phyloP scores from a whole-genome alignment of 2,797 vertebrate genomes.

The Macropus fuliginosus region DNA sequence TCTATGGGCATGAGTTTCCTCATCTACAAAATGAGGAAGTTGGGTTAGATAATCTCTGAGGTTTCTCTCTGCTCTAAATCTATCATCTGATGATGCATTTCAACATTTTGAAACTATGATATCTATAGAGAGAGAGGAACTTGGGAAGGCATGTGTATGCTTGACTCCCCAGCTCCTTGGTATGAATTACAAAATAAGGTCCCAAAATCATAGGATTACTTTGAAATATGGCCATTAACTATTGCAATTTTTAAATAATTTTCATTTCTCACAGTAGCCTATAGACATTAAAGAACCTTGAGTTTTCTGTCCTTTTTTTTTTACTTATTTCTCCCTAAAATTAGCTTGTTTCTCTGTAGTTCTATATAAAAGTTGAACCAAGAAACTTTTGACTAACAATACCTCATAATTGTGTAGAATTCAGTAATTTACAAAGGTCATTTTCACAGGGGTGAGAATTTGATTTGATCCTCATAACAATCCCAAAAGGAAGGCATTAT shows the following conservation, averaged over 20 bases:
- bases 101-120: not conserved
- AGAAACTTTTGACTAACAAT: not conserved
- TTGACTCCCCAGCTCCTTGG: not conserved
- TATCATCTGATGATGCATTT: not conserved
- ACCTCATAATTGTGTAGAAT: not conserved
- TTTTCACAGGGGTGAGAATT: not conserved
- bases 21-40: not conserved
- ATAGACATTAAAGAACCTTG: not conserved
- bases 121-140: not conserved
- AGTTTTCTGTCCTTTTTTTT: not conserved
- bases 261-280: not conserved
- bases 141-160: not conserved
- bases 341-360: not conserved
- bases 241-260: not conserved
- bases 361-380: not conserved
- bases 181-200: not conserved
- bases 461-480: not conserved
- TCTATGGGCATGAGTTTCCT: not conserved
- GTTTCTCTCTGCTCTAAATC: not conserved
- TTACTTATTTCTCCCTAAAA: not conserved
- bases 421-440: not conserved
- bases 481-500: not conserved
- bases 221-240: not conserved
- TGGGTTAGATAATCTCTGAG: not conserved
- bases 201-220: not conserved